Base-by-base conservation (phyloP, 1,140 invertebrate genomes). In the Polypedilum pembai region DNA sequence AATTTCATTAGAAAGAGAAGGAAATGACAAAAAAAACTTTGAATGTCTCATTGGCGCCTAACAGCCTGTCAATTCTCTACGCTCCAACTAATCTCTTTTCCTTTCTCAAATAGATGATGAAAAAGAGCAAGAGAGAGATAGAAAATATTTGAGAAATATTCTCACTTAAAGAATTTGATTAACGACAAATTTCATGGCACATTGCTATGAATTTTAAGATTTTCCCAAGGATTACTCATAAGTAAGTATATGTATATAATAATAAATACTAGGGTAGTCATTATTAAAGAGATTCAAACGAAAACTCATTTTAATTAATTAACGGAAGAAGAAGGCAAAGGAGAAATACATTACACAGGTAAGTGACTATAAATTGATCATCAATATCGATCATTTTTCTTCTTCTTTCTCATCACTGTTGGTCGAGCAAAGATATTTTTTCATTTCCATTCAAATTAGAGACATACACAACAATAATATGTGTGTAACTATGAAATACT, bases 261-360 rank as follows among this genome's bases (percentile, higher is more conserved):
- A 56, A 56, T 56, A 56, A n/a, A 56, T 56, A 56, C n/a, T 56
- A 56, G n/a, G 45, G 45, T 56, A 56, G 45, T 56, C 45, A 56
- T 56, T n/a, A 56, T 56, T 33, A 56, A 56, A 56, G 15, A 8
- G 45, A 56, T 56, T 4, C n/a, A 56, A 56, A 56, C 45, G 45
- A 56, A 56, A n/a, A 56, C 45, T 56, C 45, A 56, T 56, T 69
- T 69, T 69, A 69, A 69, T 69, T 69, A 69, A 69, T 69, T 69
- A 69, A 69, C 65, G 65, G 17, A 21, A 21, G 20, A 69, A 18
- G 10, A 12, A 69, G 17, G 17, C 3, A 18, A 69, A 18, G 5
- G 17, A 18, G 17, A 18, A 10, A 18, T 69, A 21, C 17, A n/a
- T 69, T 20, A 21, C 15, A 21, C 45, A 56, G 65, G 17, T 8